Evolutionary conservation across 1,140 invertebrate genomes (phyloP), one percentile per base, ranked within the genome.

Genomic region (Proales similis): DNA sequence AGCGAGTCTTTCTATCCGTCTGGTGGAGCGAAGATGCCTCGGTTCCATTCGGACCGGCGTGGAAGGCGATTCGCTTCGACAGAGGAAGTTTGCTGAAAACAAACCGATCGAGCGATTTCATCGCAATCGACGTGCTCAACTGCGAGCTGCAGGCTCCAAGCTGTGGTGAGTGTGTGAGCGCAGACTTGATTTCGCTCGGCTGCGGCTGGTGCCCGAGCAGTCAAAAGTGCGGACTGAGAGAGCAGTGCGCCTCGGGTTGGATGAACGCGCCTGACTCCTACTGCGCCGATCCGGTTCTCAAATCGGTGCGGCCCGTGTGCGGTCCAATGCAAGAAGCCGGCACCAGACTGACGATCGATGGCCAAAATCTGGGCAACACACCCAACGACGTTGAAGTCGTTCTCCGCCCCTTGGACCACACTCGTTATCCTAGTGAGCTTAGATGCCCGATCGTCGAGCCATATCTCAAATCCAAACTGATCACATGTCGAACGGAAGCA

Each of bases 301-400:
- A 19, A 9, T 22, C 39, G 20, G 32, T 57, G 24, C 26, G 20
- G 12, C 51, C 51, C 19, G 29, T 17, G 9, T 57, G 51, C n/a
- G 51, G 51, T 9, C 51, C 51, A 0, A 57, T 22, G 12, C 14
- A 91, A 46, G 88, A 94, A 79, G 93, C 93, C 24, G 93, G 93
- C 1, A 97, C 94, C 19, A 73, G 90, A 29, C 83, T 98, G 0
- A 94, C 90, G 5, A 95, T 98, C 62, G 85, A 88, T 78, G 94
- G 94, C 5, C 87, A 88, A 69, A 95, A 98, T 79, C 80, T 98
- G 22, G 93, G 93, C 0, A 80, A 92, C 46, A 84, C 84, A 65
- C 83, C 87, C 67, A 84, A 86, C 69, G 92, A 97, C 74, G 88
- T 97, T 0, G 79, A 81, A 33, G 88, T 86, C 5, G 85, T 0